Conservation (phyloP, 2,888 invertebrate species). For the Netelia virgata region DNA sequence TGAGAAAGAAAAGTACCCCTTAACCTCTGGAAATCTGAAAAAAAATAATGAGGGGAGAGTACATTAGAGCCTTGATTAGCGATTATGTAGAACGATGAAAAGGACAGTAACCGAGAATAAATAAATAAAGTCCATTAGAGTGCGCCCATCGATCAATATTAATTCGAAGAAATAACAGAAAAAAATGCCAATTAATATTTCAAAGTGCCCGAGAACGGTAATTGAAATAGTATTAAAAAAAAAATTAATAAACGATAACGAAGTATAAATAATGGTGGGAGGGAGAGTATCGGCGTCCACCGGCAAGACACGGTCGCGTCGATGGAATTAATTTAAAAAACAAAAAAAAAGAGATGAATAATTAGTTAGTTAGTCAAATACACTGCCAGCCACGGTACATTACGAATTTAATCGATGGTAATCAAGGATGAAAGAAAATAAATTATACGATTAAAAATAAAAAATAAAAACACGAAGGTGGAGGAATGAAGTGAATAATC, state of each 20-base stretch:
- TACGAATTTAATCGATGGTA: constrained; percentile 81
- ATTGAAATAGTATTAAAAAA: constrained; percentile 33
- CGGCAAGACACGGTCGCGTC: constrained; percentile 40
- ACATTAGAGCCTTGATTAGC: constrained; percentile 61
- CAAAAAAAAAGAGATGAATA: constrained; percentile 20
- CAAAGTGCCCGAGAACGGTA: constrained; percentile 38
- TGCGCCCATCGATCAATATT: constrained; percentile 46
- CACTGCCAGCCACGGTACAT: constrained; percentile 82
- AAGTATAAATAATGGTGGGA: constrained; percentile 34
- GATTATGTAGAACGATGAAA: constrained; percentile 51
- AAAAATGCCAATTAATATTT: constrained; percentile 48
- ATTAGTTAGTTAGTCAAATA: constrained; percentile 76
- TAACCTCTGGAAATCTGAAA: neutral
- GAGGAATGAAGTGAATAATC: constrained; percentile 55
- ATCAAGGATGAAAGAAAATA: constrained; percentile 66
- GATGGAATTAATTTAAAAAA: constrained; percentile 47
- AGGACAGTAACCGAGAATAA: constrained; percentile 35
- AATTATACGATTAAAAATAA: constrained; percentile 29
- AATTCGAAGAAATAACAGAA: constrained; percentile 35
- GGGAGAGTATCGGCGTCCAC: constrained; percentile 5
- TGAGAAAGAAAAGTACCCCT: constrained; percentile 17
- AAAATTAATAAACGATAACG: constrained; percentile 50
- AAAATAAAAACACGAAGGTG: constrained; percentile 23
- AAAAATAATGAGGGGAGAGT: constrained; percentile 26
- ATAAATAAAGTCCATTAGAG: constrained; percentile 47